These are phyloP conservation scores for Rhyacophila evoluta DNA, from an alignment of 2,888 invertebrate species.

Conservation along the genomic window DNA sequence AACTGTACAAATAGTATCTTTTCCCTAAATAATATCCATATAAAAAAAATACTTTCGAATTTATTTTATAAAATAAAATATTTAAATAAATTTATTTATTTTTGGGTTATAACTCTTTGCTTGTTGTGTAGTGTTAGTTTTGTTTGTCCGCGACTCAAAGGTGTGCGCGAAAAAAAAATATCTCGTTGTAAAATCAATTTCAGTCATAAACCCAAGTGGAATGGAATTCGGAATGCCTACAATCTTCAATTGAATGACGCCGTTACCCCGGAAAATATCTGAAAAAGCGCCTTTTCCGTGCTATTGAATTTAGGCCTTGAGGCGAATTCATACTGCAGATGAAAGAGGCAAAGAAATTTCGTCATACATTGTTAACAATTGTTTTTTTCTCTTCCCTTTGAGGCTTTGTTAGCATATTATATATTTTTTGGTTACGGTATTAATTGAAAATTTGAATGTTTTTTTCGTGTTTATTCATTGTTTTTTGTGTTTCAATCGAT, in stretches of 20 bases:
- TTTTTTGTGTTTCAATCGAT: too few species aligned
- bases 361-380: background rate
- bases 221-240: background rate
- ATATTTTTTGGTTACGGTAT: background rate
- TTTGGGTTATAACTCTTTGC: too few species aligned
- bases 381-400: background rate
- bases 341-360: constrained; percentile 2
- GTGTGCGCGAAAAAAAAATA: too few species aligned
- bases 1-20: too few species aligned
- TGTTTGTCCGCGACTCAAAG: background rate
- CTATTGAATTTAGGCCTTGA: background rate
- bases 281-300: background rate
- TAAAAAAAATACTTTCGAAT: too few species aligned
- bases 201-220: constrained; percentile 3
- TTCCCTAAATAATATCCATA: too few species aligned
- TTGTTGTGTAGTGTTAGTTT: too few species aligned
- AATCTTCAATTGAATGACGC: constrained; percentile 15
- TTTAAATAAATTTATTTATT: too few species aligned
- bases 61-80: too few species aligned
- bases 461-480: too few species aligned
- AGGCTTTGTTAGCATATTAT: background rate
- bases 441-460: background rate
- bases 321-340: background rate
- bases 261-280: constrained; percentile 11
- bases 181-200: constrained; percentile 5